phyloP scores from a whole-genome alignment of 2,797 vertebrate genomes.

The Anomalospiza imberbis region DNA sequence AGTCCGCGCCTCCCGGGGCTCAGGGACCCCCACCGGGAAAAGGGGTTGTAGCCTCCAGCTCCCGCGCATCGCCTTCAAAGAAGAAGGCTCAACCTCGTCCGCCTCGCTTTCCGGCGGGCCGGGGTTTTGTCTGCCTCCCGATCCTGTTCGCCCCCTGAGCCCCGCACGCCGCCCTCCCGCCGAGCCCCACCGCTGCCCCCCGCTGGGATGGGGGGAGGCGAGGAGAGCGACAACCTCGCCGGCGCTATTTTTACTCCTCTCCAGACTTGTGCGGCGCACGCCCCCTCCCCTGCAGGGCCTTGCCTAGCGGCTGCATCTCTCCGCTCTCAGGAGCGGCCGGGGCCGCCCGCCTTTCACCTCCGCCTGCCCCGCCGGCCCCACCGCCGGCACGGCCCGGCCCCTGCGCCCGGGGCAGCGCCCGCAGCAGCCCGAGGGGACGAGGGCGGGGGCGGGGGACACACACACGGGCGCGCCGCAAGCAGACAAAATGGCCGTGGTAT shows the following conservation, averaged over 20 bases:
- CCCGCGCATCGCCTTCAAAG: neutral
- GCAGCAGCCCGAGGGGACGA: neutral
- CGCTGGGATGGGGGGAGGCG: neutral
- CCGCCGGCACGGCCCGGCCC: neutral
- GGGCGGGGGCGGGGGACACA: neutral
- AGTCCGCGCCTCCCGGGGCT: neutral
- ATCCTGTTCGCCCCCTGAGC: neutral
- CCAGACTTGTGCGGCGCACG: constrained; percentile 5
- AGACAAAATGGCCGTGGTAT: constrained; percentile 52
- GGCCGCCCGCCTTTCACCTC: neutral
- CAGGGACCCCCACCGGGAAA: neutral
- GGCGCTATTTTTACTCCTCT: neutral
- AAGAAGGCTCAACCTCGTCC: neutral
- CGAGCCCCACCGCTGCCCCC: neutral
- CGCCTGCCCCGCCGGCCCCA: neutral
- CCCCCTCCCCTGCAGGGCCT: constrained; percentile 32
- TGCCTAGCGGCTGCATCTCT: constrained; percentile 4
- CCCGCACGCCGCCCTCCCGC: neutral
- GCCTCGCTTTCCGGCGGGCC: neutral
- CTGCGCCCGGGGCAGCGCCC: neutral
- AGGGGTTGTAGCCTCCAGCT: neutral
- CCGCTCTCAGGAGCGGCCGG: neutral
- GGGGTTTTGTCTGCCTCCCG: neutral
- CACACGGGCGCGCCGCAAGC: neutral
- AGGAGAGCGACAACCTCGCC: neutral